These are phyloP conservation scores for Tokudaia muenninki DNA, from an alignment of 2,797 vertebrate species.

Conservation along the genomic window DNA sequence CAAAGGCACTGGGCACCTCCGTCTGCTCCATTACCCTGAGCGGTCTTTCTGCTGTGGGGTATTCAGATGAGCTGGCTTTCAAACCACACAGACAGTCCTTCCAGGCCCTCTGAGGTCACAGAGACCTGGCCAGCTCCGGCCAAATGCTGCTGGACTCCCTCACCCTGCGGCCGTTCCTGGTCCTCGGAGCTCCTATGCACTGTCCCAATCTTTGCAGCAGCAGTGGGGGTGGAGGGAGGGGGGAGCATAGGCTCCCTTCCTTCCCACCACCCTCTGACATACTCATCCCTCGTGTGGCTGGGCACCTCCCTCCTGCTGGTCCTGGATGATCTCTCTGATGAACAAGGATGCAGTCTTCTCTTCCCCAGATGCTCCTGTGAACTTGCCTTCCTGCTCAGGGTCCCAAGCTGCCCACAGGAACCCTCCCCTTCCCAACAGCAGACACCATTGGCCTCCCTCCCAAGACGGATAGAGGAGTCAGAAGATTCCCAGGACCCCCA, in stretches of 20 bases:
- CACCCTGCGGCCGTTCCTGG: neutral
- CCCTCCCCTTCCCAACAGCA: neutral
- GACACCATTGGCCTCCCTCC: neutral
- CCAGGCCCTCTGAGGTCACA: accelerated
- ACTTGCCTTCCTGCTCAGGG: neutral
- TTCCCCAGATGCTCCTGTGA: neutral
- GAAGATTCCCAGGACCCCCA: neutral
- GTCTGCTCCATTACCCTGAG: neutral
- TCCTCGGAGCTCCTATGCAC: neutral
- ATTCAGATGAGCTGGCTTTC: neutral
- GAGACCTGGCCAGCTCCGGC: neutral
- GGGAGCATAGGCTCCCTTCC: neutral
- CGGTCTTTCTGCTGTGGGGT: conserved; percentile 8
- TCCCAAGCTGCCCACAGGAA: neutral
- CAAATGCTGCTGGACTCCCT: neutral
- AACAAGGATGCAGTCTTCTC: neutral
- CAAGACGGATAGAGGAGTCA: neutral
- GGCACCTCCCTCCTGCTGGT: neutral
- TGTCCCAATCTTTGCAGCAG: neutral
- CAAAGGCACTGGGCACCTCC: conserved; percentile 5
- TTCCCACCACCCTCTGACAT: neutral
- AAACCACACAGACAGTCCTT: accelerated
- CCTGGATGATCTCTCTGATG: neutral
- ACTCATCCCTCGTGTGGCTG: neutral
- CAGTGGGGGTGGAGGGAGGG: neutral